phyloP scores from a whole-genome alignment of 2,888 invertebrate species.

The Venustoraphidia nigricollis region DNA sequence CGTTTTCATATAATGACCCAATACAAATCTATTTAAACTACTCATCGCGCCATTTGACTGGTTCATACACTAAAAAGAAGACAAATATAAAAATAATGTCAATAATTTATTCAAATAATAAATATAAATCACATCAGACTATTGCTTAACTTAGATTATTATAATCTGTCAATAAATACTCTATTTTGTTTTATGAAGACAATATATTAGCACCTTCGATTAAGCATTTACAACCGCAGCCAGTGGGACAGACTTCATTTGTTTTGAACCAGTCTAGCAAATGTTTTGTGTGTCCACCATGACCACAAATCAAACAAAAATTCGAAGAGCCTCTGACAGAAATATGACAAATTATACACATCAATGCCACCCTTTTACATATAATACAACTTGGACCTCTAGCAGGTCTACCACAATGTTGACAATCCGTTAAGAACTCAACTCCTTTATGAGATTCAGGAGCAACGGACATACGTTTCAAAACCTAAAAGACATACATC shows the following conservation, averaged over 20 bases:
- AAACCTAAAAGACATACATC: conserved; percentile 26
- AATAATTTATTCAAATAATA: too few relatives aligned
- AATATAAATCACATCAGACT: too few relatives aligned
- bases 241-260: conserved; percentile 71
- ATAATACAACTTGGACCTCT: conserved; percentile 51
- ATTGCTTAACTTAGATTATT: not conserved
- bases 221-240: conserved; percentile 84
- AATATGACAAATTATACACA: conserved; percentile 72
- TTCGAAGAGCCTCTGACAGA: conserved; percentile 73
- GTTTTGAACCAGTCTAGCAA: conserved; percentile 68
- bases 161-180: not conserved
- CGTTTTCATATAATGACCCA: too few relatives aligned
- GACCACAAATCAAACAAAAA: conserved; percentile 80
- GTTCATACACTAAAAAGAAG: too few relatives aligned
- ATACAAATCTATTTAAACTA: too few relatives aligned
- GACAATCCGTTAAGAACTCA: conserved; percentile 59
- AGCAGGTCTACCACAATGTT: conserved; percentile 47
- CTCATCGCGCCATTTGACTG: too few relatives aligned
- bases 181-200: conserved; percentile 20
- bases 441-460: conserved; percentile 39
- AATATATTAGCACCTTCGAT: conserved; percentile 45
- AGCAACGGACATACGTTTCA: conserved; percentile 38
- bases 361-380: conserved; percentile 61
- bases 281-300: conserved; percentile 81
- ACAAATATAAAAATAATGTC: too few relatives aligned